Conservation (phyloP, 64 coral and sea anemone species). For the Actinia tenebrosa region DNA sequence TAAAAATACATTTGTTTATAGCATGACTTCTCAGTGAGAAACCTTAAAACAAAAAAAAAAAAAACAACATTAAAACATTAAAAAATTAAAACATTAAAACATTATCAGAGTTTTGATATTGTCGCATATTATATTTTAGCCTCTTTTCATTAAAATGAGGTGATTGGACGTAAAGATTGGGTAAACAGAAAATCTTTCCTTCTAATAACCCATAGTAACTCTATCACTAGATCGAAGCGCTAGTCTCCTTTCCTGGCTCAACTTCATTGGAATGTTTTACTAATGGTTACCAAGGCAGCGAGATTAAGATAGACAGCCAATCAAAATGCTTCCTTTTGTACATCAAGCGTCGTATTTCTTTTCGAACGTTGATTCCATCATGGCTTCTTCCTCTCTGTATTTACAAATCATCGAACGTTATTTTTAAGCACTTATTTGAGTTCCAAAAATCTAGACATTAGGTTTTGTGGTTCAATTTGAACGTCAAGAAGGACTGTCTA, state of each 20-base stretch:
- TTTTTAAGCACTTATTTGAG: conserved; percentile 1
- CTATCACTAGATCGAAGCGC: too few species aligned
- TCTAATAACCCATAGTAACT: too few species aligned
- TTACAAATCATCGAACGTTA: conserved; percentile 11
- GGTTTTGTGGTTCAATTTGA: background rate
- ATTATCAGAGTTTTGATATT: too few species aligned
- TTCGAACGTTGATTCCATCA: conserved; percentile 20
- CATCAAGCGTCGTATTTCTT: conserved; percentile 26
- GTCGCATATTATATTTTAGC: too few species aligned
- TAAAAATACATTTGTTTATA: too few species aligned
- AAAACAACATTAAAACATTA: too few species aligned
- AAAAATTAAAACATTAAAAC: too few species aligned
- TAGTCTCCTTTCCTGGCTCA: background rate
- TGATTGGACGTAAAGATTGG: too few species aligned
- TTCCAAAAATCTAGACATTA: background rate
- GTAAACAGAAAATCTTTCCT: too few species aligned
- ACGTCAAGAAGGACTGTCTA: background rate
- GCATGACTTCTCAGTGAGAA: too few species aligned
- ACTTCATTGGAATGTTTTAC: conserved; percentile 13
- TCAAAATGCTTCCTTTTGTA: conserved; percentile 9
- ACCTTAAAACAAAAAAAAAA: too few species aligned
- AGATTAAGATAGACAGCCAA: background rate
- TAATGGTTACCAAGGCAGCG: background rate
- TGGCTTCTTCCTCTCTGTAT: conserved; percentile 16
- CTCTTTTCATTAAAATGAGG: too few species aligned